Evolutionary conservation across 2,113 vertebrate genomes (phyloP).

Genomic region (Neodon shergylaensis): DNA sequence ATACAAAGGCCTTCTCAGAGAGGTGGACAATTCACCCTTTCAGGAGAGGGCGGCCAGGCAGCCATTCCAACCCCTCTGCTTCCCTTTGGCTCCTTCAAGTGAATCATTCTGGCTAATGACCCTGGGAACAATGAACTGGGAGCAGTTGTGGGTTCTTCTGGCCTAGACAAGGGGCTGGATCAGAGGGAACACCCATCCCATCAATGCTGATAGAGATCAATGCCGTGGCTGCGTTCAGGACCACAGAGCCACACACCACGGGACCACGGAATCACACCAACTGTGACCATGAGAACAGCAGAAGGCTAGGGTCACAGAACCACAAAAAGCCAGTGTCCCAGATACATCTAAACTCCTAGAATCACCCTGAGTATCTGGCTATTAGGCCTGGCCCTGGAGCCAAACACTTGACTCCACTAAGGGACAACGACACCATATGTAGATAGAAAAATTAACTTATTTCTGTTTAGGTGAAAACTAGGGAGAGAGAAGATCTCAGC

Average conservation of each 20-base stretch:
- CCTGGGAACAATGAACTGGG: slow-evolving; percentile 35
- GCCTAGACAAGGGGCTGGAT: neutral
- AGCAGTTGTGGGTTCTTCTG: neutral
- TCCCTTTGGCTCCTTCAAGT: slow-evolving; percentile 60
- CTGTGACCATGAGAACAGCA: neutral
- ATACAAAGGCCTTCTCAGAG: slow-evolving; percentile 63
- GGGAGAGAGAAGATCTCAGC: neutral
- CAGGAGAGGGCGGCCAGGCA: neutral
- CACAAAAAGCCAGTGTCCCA: neutral
- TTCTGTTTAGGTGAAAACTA: neutral
- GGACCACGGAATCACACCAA: neutral
- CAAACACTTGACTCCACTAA: neutral
- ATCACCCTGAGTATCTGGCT: neutral
- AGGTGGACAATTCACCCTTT: slow-evolving; percentile 67
- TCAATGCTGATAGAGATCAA: fast-evolving
- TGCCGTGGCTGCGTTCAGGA: neutral
- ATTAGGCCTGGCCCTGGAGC: neutral
- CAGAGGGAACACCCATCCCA: neutral
- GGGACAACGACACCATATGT: neutral
- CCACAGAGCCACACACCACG: neutral
- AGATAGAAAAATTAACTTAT: neutral
- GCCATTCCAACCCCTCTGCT: neutral
- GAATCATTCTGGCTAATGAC: slow-evolving; percentile 67
- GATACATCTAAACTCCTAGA: neutral
- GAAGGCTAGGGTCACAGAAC: neutral